phyloP scores from a whole-genome alignment of 2,113 vertebrate genomes.

The Girardinichthys multiradiatus region DNA sequence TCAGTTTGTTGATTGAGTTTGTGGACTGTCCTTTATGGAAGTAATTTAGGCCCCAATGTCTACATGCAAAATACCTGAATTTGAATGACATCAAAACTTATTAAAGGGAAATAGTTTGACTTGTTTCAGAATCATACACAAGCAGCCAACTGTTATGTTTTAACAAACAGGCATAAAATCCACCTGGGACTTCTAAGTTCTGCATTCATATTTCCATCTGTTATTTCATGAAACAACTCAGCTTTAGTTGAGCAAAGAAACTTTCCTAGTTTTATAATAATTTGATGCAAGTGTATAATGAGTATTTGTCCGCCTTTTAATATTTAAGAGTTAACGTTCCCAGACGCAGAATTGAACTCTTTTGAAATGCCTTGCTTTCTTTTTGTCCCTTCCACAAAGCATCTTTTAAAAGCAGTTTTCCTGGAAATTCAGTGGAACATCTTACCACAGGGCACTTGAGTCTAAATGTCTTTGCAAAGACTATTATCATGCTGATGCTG shows the following conservation, averaged over 20 bases:
- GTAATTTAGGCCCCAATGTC: too few species aligned
- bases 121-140: too few species aligned
- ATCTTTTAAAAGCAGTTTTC: constrained; percentile 27
- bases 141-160: too few species aligned
- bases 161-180: too few species aligned
- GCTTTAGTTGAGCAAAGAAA: neutral
- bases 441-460: constrained; percentile 9
- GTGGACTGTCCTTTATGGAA: too few species aligned
- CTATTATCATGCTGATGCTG: constrained; percentile 38
- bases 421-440: constrained; percentile 9
- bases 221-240: neutral
- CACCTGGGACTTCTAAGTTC: too few species aligned
- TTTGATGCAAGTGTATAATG: constrained; percentile 14
- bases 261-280: neutral
- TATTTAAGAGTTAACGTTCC: constrained; percentile 15
- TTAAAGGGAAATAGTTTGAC: too few species aligned
- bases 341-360: constrained; percentile 13
- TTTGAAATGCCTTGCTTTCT: constrained; percentile 2
- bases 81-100: too few species aligned
- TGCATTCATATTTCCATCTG: too few species aligned
- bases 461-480: constrained; percentile 40
- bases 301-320: constrained; percentile 4
- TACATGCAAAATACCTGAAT: too few species aligned
- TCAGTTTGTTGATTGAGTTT: too few species aligned
- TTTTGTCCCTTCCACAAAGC: constrained; percentile 9